phyloP scores from a whole-genome alignment of 2,113 vertebrate genomes.

The Galbula dea region DNA sequence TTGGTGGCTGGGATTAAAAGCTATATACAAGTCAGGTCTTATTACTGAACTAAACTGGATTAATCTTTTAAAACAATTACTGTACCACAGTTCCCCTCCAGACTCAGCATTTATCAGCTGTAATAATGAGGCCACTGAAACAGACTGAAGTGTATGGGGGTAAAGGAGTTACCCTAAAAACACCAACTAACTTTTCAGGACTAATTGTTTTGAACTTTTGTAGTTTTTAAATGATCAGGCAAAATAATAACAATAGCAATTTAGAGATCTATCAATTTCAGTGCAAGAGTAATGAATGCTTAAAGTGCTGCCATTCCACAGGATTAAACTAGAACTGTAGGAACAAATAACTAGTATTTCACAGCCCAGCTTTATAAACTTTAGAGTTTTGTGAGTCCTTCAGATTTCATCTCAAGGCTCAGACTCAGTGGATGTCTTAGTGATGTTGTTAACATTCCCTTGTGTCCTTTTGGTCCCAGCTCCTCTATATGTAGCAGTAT shows the following conservation, averaged over 20 bases:
- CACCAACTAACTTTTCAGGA: neutral
- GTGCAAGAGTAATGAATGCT: neutral
- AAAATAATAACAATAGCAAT: neutral
- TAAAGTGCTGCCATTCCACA: neutral
- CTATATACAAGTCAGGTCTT: neutral
- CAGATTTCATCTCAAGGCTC: neutral
- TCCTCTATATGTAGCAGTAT: neutral
- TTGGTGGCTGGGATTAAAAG: neutral
- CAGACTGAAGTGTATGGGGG: neutral
- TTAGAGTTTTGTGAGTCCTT: neutral
- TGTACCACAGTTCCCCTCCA: neutral
- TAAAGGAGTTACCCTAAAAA: neutral
- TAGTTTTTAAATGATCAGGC: neutral
- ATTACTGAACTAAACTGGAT: neutral
- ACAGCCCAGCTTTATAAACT: neutral
- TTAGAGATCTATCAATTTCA: neutral
- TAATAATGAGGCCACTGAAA: neutral
- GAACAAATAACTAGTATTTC: neutral
- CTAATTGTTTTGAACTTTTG: neutral
- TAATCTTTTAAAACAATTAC: neutral
- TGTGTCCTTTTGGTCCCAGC: neutral
- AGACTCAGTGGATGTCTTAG: neutral
- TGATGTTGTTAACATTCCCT: neutral
- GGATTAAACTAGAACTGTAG: neutral
- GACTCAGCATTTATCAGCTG: neutral